Conservation (phyloP, 2,113 vertebrate species). For the Desmodus rotundus region DNA sequence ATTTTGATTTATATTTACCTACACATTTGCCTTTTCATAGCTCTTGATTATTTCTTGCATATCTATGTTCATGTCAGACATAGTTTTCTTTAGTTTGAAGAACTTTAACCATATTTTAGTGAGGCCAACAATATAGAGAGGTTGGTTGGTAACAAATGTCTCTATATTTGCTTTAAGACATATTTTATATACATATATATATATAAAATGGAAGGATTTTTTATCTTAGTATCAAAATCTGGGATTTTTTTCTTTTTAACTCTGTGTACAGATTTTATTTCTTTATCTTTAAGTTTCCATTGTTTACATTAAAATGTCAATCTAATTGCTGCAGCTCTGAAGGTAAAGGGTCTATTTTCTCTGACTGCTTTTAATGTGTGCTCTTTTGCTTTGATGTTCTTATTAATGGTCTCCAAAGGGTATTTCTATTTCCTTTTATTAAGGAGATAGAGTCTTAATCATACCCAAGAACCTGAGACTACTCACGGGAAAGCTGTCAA, state of each 20-base stretch:
- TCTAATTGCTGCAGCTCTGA: background rate
- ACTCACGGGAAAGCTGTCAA: background rate
- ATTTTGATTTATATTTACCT: background rate
- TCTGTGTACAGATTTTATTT: background rate
- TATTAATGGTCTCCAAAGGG: background rate
- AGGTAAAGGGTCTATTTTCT: background rate
- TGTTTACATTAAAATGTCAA: background rate
- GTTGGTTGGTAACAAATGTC: background rate
- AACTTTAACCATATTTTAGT: background rate
- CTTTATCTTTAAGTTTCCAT: background rate
- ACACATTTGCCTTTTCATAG: background rate
- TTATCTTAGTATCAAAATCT: background rate
- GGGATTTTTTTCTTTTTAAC: background rate
- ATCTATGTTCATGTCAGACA: background rate
- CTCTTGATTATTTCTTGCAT: background rate
- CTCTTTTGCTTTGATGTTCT: background rate
- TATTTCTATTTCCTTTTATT: background rate
- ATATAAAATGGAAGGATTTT: background rate
- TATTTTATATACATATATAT: background rate
- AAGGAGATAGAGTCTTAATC: background rate
- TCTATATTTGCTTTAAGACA: background rate
- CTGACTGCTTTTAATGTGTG: background rate
- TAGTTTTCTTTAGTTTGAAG: background rate
- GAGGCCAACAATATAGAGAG: too few relatives aligned
- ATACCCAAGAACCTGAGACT: background rate